Evolutionary conservation across 2,113 vertebrate genomes (phyloP).

Genomic region (Crotalus horridus): DNA sequence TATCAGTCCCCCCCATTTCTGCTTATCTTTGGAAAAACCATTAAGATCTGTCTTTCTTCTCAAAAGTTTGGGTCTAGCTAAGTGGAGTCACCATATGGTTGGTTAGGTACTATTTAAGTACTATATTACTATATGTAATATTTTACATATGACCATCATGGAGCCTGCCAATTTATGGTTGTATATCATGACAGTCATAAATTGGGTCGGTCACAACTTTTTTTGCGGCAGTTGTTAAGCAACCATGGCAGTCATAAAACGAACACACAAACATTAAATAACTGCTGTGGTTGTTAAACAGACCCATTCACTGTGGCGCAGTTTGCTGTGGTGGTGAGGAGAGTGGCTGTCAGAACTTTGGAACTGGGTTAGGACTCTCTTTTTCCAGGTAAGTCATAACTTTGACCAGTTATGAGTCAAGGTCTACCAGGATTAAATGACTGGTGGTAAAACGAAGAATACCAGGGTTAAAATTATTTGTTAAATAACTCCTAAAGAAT

Average conservation of each 20-base stretch:
- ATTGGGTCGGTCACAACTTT: background rate
- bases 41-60: background rate
- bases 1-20: background rate
- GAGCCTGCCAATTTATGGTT: background rate
- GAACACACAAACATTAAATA: background rate
- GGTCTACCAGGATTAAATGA: background rate
- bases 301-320: background rate
- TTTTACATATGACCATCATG: background rate
- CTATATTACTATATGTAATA: background rate
- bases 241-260: background rate
- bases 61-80: background rate
- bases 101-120: background rate
- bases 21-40: background rate
- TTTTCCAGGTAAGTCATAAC: background rate
- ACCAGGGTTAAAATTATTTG: background rate
- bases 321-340: background rate
- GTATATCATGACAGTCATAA: background rate
- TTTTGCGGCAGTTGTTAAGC: background rate
- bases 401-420: background rate
- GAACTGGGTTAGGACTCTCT: background rate
- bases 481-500: background rate
- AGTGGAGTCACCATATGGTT: background rate
- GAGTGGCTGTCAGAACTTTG: background rate
- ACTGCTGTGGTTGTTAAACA: background rate
- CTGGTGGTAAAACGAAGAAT: background rate